Base-by-base conservation (phyloP, 2,797 vertebrate genomes). In the Galaxias olidus region DNA sequence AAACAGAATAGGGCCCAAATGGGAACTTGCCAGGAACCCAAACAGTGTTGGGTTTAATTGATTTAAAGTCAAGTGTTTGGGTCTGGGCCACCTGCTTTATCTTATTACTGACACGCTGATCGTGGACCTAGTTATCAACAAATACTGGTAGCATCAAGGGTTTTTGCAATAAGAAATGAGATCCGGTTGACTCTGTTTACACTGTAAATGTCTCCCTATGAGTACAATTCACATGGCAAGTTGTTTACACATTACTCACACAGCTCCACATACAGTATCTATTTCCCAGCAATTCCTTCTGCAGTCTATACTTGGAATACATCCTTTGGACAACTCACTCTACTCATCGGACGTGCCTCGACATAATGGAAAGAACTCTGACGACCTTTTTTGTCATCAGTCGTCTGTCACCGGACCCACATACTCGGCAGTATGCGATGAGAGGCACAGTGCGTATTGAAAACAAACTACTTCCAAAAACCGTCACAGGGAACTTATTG, bases 81-180 rank as follows among this genome's bases (percentile, higher is more conserved):
- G 43, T 30, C 58, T 18, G 40, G 10, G 68, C 73, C 78, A 78
- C 80, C 78, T 82, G 77, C 72, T 69, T 62, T 48, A 10, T 65
- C 54, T 74, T 54, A 59, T 17, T 46, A 48, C 5, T 59, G 44
- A 70, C 59, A 65, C 54, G 73, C 45, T 9, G 1, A 74, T 78
- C 69, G 62, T 54, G 2, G 62, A 20, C 19, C 63, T 1, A 45
- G 72, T 51, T 14, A 49, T 75, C 59, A 74, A 69, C 68, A 83
- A 83, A 78, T 58, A 40, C 69, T 63, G 12, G 55, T 53, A 42
- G 50, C 54, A 15, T 30, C 40, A 43, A 47, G 17, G 18, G 9
- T 59, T 49, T 17, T 9, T 57, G 46, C 5, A 46, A 63, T 15
- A 52, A 11, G 63, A 71, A 72, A 79, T 70, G 43, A 55, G 73